Evolutionary conservation across 2,113 vertebrate species (phyloP).

Genomic region (Melierax canorus): DNA sequence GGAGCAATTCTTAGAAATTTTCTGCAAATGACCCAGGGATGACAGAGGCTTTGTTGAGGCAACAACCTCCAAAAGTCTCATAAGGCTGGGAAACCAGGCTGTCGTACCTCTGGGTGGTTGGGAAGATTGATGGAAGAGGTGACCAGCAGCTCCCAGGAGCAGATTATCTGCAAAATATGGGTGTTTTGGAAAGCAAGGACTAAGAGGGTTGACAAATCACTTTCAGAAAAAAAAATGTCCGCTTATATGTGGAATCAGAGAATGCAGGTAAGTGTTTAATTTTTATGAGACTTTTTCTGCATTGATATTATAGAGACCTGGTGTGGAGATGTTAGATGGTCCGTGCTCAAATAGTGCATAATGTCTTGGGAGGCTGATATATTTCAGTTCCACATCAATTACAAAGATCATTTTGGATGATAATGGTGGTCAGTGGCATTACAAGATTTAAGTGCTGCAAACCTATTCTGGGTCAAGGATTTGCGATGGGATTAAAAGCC

Average conservation of each 20-base stretch:
- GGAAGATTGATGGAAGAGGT: background rate
- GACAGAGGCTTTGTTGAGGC: background rate
- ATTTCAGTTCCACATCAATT: background rate
- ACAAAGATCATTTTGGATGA: background rate
- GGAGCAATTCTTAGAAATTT: background rate
- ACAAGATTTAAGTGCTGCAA: background rate
- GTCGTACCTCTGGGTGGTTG: background rate
- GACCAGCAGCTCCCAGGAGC: background rate
- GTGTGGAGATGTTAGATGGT: background rate
- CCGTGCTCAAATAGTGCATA: background rate
- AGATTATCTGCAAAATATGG: background rate
- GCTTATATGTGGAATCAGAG: background rate
- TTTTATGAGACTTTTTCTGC: background rate
- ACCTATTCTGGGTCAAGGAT: background rate
- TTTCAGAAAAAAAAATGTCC: background rate
- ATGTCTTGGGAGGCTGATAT: background rate
- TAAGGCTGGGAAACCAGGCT: background rate
- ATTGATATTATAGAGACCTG: background rate
- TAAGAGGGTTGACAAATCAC: background rate
- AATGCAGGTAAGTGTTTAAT: slow-evolving; percentile 7
- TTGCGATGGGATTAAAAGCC: background rate
- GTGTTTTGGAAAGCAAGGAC: background rate
- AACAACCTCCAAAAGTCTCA: background rate
- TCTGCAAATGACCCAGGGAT: background rate
- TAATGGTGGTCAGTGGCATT: background rate